Conservation (phyloP, 2,888 invertebrate species). For the Drosophila acutilabella region DNA sequence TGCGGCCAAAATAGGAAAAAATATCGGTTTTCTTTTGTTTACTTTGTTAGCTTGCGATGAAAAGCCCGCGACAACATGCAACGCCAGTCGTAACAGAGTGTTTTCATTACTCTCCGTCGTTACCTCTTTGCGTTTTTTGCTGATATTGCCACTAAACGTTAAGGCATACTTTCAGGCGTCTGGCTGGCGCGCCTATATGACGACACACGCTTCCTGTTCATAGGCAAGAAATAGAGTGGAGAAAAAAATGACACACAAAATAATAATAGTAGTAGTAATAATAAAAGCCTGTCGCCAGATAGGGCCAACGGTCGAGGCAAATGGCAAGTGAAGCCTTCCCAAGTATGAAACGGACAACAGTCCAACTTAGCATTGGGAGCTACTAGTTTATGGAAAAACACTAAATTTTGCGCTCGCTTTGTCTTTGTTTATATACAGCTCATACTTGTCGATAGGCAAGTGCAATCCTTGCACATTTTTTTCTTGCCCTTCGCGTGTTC, state of each 20-base stretch:
- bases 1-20: slow-evolving; percentile 51
- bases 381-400: slow-evolving; percentile 73
- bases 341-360: slow-evolving; percentile 21
- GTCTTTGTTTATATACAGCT: slow-evolving; percentile 29
- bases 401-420: slow-evolving; percentile 61
- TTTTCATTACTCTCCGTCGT: slow-evolving; percentile 6
- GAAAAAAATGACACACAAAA: slow-evolving; percentile 58
- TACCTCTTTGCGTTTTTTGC: slow-evolving; percentile 58
- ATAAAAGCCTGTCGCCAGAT: slow-evolving; percentile 50
- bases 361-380: slow-evolving; percentile 24
- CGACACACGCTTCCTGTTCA: slow-evolving; percentile 70
- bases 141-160: slow-evolving; percentile 77
- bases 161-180: slow-evolving; percentile 79
- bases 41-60: slow-evolving; percentile 45
- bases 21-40: slow-evolving; percentile 71
- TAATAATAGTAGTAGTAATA: slow-evolving; percentile 72
- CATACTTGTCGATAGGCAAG: slow-evolving; percentile 49
- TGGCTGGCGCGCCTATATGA: slow-evolving; percentile 78
- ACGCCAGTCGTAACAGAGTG: slow-evolving; percentile 11
- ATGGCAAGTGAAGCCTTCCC: slow-evolving; percentile 56
- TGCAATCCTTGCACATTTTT: slow-evolving; percentile 46
- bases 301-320: slow-evolving; percentile 61
- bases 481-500: slow-evolving; percentile 46
- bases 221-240: slow-evolving; percentile 13
- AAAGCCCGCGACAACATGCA: slow-evolving; percentile 72